Percentiles rank a stretch among this genome's conserved stretches.
These are phyloP conservation scores for Macrophya alboannulata DNA, from an alignment of 2,888 invertebrate species.

Conservation along the genomic window DNA sequence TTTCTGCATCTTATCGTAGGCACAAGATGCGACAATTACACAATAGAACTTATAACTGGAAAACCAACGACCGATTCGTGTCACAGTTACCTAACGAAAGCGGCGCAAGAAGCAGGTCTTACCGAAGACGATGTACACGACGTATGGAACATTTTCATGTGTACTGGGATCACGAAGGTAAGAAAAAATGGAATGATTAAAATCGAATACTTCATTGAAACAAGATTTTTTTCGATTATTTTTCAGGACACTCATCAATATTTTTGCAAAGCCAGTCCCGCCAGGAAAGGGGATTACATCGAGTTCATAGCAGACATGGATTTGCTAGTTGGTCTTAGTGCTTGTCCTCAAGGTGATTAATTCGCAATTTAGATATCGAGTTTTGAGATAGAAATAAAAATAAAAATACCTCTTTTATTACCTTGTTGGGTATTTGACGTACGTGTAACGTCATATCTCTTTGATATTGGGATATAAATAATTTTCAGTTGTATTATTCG, in stretches of 20 bases:
- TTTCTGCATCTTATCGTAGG: too few species aligned
- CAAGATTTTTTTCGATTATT: neutral
- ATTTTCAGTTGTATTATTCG: slow-evolving; percentile 1
- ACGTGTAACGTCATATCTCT: neutral
- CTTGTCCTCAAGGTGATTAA: slow-evolving; percentile 78
- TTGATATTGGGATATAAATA: slow-evolving; percentile 17
- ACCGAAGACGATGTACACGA: slow-evolving; percentile 81
- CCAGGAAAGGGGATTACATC: slow-evolving; percentile 80
- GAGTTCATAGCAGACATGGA: slow-evolving; percentile 82
- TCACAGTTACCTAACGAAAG: slow-evolving; percentile 79
- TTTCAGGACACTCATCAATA: slow-evolving; percentile 80
- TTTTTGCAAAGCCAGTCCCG: slow-evolving; percentile 81
- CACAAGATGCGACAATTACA: slow-evolving; percentile 81
- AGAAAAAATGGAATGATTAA: neutral
- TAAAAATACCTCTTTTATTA: neutral
- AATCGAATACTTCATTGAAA: neutral
- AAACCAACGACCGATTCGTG: slow-evolving; percentile 78
- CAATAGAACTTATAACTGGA: slow-evolving; percentile 80
- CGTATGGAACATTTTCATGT: slow-evolving; percentile 82
- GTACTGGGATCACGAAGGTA: slow-evolving; percentile 80
- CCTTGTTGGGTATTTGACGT: neutral
- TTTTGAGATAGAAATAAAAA: neutral
- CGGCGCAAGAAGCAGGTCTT: slow-evolving; percentile 77
- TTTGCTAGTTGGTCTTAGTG: slow-evolving; percentile 79
- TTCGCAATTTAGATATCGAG: slow-evolving; percentile 22